Conservation (phyloP, 2,113 vertebrate genomes). For the Grallaria varia region DNA sequence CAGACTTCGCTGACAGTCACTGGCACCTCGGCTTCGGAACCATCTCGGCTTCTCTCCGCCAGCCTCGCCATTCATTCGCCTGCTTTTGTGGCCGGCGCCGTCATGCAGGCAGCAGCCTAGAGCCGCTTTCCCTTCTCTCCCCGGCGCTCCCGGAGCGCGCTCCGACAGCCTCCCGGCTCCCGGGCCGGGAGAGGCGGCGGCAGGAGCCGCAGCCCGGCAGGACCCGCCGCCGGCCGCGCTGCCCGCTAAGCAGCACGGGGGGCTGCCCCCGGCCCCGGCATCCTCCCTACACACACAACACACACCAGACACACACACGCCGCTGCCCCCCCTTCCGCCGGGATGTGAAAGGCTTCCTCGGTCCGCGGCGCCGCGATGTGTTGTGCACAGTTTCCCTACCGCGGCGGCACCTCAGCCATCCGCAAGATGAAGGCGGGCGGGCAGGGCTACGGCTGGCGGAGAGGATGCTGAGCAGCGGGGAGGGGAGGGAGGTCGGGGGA, state of each 20-base stretch:
- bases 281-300: neutral
- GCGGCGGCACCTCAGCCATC: slow-evolving; percentile 20
- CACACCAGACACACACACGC: neutral
- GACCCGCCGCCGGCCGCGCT: neutral
- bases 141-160: neutral
- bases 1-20: neutral
- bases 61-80: slow-evolving; percentile 40
- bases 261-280: slow-evolving; percentile 5
- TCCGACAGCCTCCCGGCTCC: neutral
- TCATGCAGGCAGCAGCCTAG: neutral
- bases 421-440: slow-evolving; percentile 49
- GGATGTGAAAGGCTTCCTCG: neutral
- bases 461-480: neutral
- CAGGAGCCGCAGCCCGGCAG: neutral
- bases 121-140: neutral
- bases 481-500: neutral
- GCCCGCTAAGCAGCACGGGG: neutral
- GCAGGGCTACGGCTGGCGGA: neutral
- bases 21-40: slow-evolving; percentile 7
- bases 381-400: slow-evolving; percentile 21
- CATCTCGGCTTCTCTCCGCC: neutral
- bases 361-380: neutral
- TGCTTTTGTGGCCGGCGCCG: neutral
- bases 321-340: neutral
- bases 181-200: neutral